Base-by-base conservation (phyloP, 35 echinoderm and acorn worm genomes). In the Amphiura filiformis region DNA sequence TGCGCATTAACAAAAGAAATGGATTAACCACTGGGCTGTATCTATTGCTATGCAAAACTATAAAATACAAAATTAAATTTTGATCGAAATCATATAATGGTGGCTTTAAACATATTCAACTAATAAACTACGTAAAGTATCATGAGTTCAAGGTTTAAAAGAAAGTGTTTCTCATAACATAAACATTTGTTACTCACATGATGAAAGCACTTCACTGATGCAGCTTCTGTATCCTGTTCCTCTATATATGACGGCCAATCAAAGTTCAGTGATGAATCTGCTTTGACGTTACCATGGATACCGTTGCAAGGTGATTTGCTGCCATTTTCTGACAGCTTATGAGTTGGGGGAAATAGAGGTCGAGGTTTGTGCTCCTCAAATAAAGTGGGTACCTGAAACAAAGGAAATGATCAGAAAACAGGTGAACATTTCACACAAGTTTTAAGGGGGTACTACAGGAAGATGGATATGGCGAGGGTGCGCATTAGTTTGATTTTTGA, bases 291-390 rank as follows among this genome's bases (percentile, higher is more conserved):
- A 32, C 79, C 76, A 34, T 49, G 75, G 2, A 84, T 57, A 12
- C 81, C 39, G 7, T 35, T 76, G 80, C 35, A 56, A n/a, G n/a
- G n/a, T n/a, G n/a, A n/a, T 57, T 76, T 84, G 31, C 39, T 84
- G 57, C 37, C 78, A 28, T 35, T 65, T 28, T 78, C 41, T 26
- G 61, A 64, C 75, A 78, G 11, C 12, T 86, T 61, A 14, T 86
- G 75, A 28, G 81, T 57, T 61, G 91, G 86, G 1, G 91, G 91
- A 56, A 97, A 97, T 18, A 97, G 75, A 26, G 91, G 95, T 49
- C 91, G 89, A 13, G 95, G 87, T 70, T 91, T 93, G 88, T 97
- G 86, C 31, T 97, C 84, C 88, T 93, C 91, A 82, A 97, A 97
- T 35, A 97, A 40, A 23, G 95, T 97, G 35, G 95, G 95, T 14